A percentile compares a stretch with the other conserved stretches of the same genome.
Evolutionary conservation across 2,797 vertebrate species (phyloP).

Genomic region (Micrastur ruficollis): DNA sequence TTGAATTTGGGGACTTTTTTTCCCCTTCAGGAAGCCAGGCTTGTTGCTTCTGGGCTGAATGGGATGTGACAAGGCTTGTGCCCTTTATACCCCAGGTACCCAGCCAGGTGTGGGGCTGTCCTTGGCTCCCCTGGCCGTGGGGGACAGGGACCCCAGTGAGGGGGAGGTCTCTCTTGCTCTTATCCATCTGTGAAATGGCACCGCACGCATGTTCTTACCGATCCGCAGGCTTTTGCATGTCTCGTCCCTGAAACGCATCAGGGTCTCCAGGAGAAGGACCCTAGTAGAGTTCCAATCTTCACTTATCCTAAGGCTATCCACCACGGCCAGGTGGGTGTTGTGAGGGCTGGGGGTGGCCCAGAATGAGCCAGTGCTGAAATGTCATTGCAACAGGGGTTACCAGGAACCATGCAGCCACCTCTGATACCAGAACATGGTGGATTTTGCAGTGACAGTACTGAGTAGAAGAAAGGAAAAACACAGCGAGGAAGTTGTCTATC

Average conservation of each 20-base stretch:
- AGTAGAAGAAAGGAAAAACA: background rate
- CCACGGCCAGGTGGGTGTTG: accelerated
- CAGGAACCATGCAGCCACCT: background rate
- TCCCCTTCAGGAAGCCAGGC: background rate
- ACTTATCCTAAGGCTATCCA: background rate
- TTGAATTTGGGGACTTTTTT: background rate
- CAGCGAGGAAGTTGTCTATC: background rate
- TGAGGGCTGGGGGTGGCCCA: background rate
- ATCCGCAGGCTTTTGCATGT: background rate
- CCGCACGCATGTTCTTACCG: accelerated
- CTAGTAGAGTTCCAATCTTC: background rate
- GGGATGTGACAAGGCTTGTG: accelerated
- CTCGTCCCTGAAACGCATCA: background rate
- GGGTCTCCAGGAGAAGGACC: background rate
- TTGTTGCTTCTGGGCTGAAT: background rate
- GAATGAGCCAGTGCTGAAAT: background rate
- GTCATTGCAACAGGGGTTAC: background rate
- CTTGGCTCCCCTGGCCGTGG: background rate
- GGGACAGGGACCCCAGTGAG: accelerated
- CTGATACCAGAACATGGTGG: background rate
- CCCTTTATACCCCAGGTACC: background rate
- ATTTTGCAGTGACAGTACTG: background rate
- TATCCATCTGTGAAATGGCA: background rate
- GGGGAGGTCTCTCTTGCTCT: background rate
- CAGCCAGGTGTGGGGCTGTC: accelerated